phyloP scores from a whole-genome alignment of 2,888 invertebrate genomes.

The Tetropium fuscum region DNA sequence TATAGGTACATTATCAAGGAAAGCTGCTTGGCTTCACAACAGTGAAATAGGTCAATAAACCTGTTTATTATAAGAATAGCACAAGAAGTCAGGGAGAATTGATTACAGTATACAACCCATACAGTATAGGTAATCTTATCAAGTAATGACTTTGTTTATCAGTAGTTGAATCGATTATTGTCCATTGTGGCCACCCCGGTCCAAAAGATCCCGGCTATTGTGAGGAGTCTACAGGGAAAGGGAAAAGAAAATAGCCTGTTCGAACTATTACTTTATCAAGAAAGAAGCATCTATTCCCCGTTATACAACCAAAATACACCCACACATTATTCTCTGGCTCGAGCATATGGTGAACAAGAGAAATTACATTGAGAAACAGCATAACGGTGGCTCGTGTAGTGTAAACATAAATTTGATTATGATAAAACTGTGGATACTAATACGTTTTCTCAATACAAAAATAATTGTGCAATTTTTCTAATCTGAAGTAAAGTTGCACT shows the following conservation, averaged over 20 bases:
- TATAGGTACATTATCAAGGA: too few species aligned
- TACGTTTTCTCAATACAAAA: too few species aligned
- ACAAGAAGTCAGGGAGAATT: conserved; percentile 30
- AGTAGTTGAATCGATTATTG: conserved; percentile 62
- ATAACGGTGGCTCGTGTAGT: too few species aligned
- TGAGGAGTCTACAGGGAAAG: conserved; percentile 54
- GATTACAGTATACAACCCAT: conserved; percentile 35
- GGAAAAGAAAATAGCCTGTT: conserved; percentile 62
- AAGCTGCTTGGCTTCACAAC: too few species aligned
- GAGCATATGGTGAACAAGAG: background rate
- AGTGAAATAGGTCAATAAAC: background rate
- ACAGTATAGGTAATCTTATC: conserved; percentile 57
- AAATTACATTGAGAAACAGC: too few species aligned
- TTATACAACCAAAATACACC: conserved; percentile 37
- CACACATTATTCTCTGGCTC: background rate
- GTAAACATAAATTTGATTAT: too few species aligned
- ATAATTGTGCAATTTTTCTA: too few species aligned
- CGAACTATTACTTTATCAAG: conserved; percentile 55
- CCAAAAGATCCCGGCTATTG: conserved; percentile 59
- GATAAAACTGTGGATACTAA: too few species aligned
- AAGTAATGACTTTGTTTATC: conserved; percentile 64
- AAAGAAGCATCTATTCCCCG: conserved; percentile 54
- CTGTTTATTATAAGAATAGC: background rate
- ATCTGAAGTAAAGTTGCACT: too few species aligned
- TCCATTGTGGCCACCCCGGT: conserved; percentile 63